These are phyloP conservation scores for Coranthus polyacanthus DNA, from an alignment of 2,797 vertebrate species.

Conservation along the genomic window DNA sequence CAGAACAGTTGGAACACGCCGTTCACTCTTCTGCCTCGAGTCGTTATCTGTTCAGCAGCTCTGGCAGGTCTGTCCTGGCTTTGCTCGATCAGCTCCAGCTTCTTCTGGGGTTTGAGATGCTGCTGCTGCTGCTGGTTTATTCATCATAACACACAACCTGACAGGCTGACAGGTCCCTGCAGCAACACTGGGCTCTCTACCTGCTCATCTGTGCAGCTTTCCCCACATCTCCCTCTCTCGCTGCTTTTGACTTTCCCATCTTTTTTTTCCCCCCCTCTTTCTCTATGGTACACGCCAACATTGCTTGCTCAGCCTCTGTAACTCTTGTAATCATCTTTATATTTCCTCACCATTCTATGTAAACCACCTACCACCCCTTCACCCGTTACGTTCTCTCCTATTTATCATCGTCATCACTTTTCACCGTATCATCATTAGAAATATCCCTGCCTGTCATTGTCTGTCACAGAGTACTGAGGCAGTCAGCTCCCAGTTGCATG, in stretches of 20 bases:
- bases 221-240: background rate
- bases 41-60: constrained; percentile 39
- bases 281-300: constrained; percentile 4
- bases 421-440: constrained; percentile 17
- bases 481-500: constrained; percentile 24
- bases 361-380: background rate
- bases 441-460: constrained; percentile 22
- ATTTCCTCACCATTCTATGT: background rate
- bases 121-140: constrained; percentile 66
- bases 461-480: constrained; percentile 16
- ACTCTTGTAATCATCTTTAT: constrained; percentile 2
- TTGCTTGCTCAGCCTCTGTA: constrained; percentile 17
- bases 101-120: constrained; percentile 33
- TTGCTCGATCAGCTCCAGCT: constrained; percentile 46
- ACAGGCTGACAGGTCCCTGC: constrained; percentile 59
- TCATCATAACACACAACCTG: constrained; percentile 60
- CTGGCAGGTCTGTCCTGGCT: constrained; percentile 31
- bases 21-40: constrained; percentile 8
- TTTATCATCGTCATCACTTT: constrained; percentile 27
- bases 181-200: constrained; percentile 19
- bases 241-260: too few relatives aligned
- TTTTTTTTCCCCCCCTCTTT: background rate
- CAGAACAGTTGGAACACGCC: constrained; percentile 21
- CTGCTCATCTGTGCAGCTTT: constrained; percentile 17
- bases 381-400: background rate